These are phyloP conservation scores for Gyrodactylus salaris DNA, from an alignment of 1,140 invertebrate species.

Conservation along the genomic window DNA sequence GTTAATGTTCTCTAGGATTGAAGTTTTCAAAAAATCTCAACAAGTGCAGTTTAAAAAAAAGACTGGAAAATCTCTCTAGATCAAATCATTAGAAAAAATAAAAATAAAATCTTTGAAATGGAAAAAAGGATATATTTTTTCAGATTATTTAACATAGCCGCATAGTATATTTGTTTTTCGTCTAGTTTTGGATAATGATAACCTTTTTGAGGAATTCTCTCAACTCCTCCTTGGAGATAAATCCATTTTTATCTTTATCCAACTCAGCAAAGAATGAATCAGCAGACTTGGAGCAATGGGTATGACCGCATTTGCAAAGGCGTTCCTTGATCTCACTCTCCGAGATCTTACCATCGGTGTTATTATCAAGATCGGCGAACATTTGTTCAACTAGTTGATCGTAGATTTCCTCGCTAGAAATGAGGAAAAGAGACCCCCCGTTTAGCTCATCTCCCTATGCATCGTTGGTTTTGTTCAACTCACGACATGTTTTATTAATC, in stretches of 20 bases:
- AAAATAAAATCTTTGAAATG: no score
- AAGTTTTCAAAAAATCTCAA: no score
- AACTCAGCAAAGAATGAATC: neutral
- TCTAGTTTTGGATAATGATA: neutral
- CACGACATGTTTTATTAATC: no score
- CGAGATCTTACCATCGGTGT: neutral
- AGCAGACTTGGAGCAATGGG: neutral
- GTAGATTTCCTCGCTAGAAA: neutral
- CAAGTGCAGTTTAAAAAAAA: no score
- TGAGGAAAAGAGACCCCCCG: neutral
- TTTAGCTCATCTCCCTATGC: no score
- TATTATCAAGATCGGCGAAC: neutral
- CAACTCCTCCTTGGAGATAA: neutral
- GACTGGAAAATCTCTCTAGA: no score
- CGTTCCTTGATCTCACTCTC: neutral
- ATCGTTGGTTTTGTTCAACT: no score
- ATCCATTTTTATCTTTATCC: neutral
- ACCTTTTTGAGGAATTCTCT: neutral
- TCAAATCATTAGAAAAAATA: no score
- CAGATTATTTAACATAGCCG: no score
- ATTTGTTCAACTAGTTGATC: neutral
- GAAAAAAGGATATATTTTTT: no score
- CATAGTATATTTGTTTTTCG: neutral
- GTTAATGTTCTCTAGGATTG: no score
- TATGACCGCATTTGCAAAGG: neutral